Percentiles rank a stretch among this genome's conserved stretches.
Conservation (phyloP, 2,113 vertebrate species). For the Heloderma charlesbogerti region DNA sequence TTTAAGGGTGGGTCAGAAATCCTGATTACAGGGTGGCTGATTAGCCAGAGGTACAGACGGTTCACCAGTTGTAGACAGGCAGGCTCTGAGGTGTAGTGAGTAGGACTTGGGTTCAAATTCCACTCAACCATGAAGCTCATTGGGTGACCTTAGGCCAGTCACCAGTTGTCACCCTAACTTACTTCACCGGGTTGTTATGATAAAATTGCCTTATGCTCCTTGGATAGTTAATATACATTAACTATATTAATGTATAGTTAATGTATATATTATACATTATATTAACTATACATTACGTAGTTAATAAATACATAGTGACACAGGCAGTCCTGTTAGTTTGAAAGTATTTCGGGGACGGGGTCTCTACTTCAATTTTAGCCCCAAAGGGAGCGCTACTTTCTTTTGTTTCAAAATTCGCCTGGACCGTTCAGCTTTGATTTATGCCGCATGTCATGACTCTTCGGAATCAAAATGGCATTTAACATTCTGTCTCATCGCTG, state of each 20-base stretch:
- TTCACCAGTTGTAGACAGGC: background rate
- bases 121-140: too few species aligned
- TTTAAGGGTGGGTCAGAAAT: background rate
- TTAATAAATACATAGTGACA: too few species aligned
- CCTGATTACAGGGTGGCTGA: background rate
- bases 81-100: background rate
- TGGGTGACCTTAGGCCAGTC: too few species aligned
- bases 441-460: background rate
- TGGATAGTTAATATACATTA: too few species aligned
- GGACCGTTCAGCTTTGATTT: background rate
- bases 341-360: background rate
- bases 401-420: background rate
- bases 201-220: too few species aligned
- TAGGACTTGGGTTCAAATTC: too few species aligned
- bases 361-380: background rate
- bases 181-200: too few species aligned
- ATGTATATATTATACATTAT: too few species aligned
- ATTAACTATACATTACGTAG: too few species aligned
- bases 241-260: too few species aligned
- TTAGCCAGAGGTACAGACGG: background rate
- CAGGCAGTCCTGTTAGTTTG: background rate
- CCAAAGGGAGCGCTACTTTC: background rate
- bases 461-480: conserved; percentile 21
- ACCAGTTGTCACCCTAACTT: too few species aligned
- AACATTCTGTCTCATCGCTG: background rate